Evolutionary conservation across 2,797 vertebrate species (phyloP).

Genomic region (Myotis findleyi): DNA sequence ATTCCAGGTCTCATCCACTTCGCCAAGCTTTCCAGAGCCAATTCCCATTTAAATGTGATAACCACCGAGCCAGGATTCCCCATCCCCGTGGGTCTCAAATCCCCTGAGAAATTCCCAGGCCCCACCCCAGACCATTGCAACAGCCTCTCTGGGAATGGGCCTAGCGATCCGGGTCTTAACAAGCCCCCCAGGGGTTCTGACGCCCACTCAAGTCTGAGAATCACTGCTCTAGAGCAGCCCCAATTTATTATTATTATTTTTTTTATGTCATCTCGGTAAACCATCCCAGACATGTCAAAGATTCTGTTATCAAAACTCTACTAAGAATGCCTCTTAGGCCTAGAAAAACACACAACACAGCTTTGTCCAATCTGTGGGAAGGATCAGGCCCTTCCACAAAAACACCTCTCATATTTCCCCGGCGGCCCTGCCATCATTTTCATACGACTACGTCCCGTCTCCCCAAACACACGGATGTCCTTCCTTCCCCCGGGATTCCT

Average conservation of each 20-base stretch:
- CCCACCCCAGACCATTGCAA: background rate
- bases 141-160: background rate
- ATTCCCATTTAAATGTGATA: background rate
- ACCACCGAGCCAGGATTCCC: background rate
- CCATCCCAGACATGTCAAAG: background rate
- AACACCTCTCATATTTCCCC: background rate
- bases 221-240: background rate
- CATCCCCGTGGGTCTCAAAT: background rate
- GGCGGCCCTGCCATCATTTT: background rate
- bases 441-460: background rate
- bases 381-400: background rate
- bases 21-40: background rate
- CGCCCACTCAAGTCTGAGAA: background rate
- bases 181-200: background rate
- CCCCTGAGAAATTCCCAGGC: background rate
- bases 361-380: background rate
- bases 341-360: background rate
- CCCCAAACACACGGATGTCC: background rate
- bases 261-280: background rate
- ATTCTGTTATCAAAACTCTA: background rate
- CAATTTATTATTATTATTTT: background rate
- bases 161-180: background rate
- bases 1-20: background rate
- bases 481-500: background rate
- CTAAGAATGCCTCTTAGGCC: background rate